Percentiles rank a stretch among this genome's conserved stretches.
These are phyloP conservation scores for Cinclus cinclus DNA, from an alignment of 2,113 vertebrate species.

Conservation along the genomic window DNA sequence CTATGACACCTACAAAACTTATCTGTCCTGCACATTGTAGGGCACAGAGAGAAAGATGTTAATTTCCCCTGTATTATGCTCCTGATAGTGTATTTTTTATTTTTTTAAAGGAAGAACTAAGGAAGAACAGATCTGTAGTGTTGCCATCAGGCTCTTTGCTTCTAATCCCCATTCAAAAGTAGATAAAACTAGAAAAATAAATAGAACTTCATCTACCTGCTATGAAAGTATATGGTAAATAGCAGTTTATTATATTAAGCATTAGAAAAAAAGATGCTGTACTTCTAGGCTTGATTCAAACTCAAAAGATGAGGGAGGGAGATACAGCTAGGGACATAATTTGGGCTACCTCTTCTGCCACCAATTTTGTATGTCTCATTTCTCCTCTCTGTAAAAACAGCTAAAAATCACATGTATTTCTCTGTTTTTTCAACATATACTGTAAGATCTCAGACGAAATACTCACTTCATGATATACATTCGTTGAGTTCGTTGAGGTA, in stretches of 20 bases:
- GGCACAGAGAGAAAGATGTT: neutral
- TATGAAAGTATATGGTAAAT: neutral
- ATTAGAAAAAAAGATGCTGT: neutral
- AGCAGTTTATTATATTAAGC: neutral
- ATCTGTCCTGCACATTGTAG: neutral
- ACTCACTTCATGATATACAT: neutral
- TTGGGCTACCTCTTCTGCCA: neutral
- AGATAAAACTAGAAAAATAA: neutral
- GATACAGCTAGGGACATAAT: neutral
- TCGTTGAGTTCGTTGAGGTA: too few species aligned
- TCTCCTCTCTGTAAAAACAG: neutral
- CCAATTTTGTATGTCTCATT: neutral
- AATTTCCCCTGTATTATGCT: neutral
- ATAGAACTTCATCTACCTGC: neutral
- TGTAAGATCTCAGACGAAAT: neutral
- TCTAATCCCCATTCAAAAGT: neutral
- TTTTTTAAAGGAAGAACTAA: neutral
- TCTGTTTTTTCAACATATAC: neutral
- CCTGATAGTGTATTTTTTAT: neutral
- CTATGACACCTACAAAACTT: neutral
- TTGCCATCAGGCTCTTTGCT: neutral
- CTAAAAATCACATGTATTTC: neutral
- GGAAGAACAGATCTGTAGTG: neutral
- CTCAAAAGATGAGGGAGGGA: neutral
- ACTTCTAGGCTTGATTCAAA: neutral